Conservation (phyloP, 2,797 vertebrate species). For the Denticeps clupeoides region DNA sequence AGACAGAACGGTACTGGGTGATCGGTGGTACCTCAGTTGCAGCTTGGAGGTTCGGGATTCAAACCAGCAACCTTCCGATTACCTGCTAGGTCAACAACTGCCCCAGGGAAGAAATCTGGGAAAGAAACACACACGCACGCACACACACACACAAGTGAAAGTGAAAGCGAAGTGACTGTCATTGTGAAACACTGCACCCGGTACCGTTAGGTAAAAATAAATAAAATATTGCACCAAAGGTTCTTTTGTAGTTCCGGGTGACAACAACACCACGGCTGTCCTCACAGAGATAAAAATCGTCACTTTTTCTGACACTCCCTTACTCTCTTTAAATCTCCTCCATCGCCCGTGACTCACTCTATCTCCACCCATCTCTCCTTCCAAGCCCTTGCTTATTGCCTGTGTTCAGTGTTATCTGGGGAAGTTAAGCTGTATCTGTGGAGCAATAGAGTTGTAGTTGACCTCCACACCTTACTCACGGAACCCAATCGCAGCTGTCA, state of each 20-base stretch:
- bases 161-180: slow-evolving; percentile 13
- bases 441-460: not conserved
- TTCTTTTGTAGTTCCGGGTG: too few species aligned
- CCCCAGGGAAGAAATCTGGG: slow-evolving; percentile 12
- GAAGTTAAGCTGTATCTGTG: not conserved
- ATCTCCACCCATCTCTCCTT: not conserved
- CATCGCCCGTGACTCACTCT: not conserved
- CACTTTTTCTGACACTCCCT: too few species aligned
- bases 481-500: not conserved
- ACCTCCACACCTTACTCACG: not conserved
- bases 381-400: not conserved
- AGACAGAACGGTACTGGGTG: too few species aligned
- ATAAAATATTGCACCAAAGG: not conserved
- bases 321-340: too few species aligned
- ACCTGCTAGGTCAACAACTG: too few species aligned
- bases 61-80: too few species aligned
- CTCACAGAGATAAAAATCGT: too few species aligned
- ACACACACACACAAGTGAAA: slow-evolving; percentile 20
- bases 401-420: not conserved
- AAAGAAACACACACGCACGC: slow-evolving; percentile 11
- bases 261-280: too few species aligned
- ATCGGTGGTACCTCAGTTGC: too few species aligned
- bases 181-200: too few species aligned
- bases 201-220: too few species aligned
- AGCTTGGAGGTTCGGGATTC: too few species aligned